These are phyloP conservation scores for Palaemon carinicauda DNA, from an alignment of 1,140 invertebrate species.

Conservation along the genomic window DNA sequence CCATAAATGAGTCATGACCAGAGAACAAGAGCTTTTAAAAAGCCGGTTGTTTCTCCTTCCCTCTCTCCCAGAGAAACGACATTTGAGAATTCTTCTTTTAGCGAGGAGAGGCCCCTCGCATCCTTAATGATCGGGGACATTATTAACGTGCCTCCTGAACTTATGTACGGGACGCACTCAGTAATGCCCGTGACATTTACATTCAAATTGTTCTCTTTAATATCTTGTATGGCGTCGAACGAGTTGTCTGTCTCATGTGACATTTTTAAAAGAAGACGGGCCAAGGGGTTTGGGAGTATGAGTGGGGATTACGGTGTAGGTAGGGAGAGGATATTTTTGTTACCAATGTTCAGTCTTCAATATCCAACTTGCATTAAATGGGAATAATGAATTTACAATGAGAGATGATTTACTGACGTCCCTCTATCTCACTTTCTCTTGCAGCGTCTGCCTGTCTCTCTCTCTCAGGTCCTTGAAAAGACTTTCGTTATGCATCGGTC, in stretches of 20 bases:
- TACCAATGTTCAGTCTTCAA: neutral
- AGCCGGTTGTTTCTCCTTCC: neutral
- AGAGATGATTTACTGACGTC: neutral
- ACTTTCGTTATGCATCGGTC: neutral
- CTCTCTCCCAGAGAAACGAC: neutral
- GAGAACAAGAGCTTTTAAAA: too few relatives aligned
- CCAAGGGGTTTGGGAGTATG: too few relatives aligned
- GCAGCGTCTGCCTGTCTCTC: too few relatives aligned
- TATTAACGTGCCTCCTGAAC: conserved; percentile 7
- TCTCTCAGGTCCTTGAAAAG: too few relatives aligned
- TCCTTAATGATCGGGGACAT: conserved; percentile 20
- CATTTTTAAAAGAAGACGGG: neutral
- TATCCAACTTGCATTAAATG: neutral
- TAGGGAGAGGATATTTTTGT: too few relatives aligned
- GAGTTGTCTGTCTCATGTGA: neutral
- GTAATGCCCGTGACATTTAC: conserved; percentile 38
- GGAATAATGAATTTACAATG: neutral
- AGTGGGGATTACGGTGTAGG: too few relatives aligned
- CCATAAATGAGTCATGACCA: too few relatives aligned
- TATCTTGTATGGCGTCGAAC: conserved; percentile 25
- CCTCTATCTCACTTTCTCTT: too few relatives aligned
- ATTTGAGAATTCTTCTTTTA: neutral
- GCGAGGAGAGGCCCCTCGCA: neutral
- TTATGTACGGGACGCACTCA: conserved; percentile 19
- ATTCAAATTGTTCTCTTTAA: conserved; percentile 44